Percentiles rank a stretch among this genome's conserved stretches.
These are phyloP conservation scores for Pantherophis alleghaniensis DNA, from an alignment of 2,797 vertebrate species.

Conservation along the genomic window DNA sequence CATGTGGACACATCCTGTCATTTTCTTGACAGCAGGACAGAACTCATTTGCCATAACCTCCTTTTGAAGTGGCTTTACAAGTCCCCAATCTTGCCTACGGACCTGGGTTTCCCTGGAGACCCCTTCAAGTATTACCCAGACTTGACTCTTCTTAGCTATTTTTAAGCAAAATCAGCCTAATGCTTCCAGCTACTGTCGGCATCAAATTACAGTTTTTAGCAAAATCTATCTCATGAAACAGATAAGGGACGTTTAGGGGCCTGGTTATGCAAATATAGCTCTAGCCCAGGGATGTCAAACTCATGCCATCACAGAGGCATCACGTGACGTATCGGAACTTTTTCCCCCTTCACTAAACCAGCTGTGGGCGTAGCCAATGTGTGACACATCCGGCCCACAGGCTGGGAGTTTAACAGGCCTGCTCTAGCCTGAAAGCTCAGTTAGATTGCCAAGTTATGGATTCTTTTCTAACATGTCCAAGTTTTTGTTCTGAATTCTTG, in stretches of 20 bases:
- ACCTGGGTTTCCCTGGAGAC: neutral
- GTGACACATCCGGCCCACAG: too few relatives aligned
- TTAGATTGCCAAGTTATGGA: neutral
- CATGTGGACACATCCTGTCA: neutral
- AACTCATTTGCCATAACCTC: neutral
- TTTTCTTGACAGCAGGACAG: neutral
- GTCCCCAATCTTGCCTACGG: neutral
- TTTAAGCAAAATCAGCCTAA: neutral
- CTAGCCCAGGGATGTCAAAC: too few relatives aligned
- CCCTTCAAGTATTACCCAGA: neutral
- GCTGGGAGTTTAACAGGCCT: too few relatives aligned
- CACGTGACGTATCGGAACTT: too few relatives aligned
- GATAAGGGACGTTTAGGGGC: neutral
- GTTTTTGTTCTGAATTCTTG: neutral
- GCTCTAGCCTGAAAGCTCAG: conserved; percentile 10
- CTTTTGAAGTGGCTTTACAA: neutral
- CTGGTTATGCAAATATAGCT: neutral
- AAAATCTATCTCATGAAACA: neutral
- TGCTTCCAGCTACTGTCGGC: neutral
- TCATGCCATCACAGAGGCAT: too few relatives aligned
- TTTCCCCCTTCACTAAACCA: too few relatives aligned
- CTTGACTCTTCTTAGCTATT: neutral
- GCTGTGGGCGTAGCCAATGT: too few relatives aligned
- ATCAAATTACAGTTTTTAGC: neutral
- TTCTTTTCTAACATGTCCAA: neutral